Conservation (phyloP, 2,113 vertebrate genomes). For the Stomatorhinus ivindoensis region DNA sequence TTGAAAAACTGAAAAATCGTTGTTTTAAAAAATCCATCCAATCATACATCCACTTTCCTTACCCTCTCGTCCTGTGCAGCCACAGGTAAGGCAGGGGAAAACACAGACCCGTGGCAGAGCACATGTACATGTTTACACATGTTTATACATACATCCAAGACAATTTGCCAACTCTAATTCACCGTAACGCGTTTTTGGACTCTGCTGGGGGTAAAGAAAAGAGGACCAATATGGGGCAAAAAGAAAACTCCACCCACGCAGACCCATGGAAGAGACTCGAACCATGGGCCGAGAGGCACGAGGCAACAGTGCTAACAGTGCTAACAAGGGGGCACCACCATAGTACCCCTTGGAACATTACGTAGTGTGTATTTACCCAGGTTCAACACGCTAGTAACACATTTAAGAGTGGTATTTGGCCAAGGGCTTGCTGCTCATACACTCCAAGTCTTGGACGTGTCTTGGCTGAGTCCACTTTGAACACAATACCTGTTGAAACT, state of each 20-base stretch:
- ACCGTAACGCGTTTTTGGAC: neutral
- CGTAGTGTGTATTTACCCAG: neutral
- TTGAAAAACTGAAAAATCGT: neutral
- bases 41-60: neutral
- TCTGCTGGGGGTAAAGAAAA: neutral
- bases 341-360: neutral
- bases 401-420: neutral
- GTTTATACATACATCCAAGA: neutral
- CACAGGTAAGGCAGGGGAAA: neutral
- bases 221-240: neutral
- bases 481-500: neutral
- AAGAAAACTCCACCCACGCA: neutral
- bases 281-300: neutral
- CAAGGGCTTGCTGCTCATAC: neutral
- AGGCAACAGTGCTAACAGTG: neutral
- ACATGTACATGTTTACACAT: too few relatives aligned
- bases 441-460: neutral
- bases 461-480: neutral
- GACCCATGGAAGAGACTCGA: neutral
- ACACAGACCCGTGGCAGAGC: neutral
- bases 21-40: neutral
- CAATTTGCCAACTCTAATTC: neutral
- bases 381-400: constrained; percentile 12
- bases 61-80: neutral
- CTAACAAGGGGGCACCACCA: neutral